Conservation (phyloP, 2,113 vertebrate genomes). For the Andinoacara biseriatus region DNA sequence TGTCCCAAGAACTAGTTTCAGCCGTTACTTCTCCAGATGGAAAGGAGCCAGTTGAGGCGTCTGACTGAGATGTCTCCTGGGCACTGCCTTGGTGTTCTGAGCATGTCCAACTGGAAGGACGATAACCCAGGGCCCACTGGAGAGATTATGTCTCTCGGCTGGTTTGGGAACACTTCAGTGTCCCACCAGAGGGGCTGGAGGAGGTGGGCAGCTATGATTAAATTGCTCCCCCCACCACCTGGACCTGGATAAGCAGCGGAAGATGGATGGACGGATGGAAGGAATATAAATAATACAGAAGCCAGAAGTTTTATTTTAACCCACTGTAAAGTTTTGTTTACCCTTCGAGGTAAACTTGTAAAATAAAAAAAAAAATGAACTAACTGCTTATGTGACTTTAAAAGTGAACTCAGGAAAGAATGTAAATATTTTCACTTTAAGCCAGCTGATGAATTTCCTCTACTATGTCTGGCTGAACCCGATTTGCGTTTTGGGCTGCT, state of each 20-base stretch:
- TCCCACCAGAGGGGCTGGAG: neutral
- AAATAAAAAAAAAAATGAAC: neutral
- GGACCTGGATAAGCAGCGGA: neutral
- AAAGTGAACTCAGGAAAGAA: neutral
- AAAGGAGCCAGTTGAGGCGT: too few species aligned
- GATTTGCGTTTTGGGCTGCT: conserved; percentile 19
- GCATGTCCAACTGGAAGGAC: too few species aligned
- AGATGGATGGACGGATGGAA: neutral
- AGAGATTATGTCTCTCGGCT: neutral
- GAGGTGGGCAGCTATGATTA: neutral
- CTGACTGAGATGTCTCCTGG: too few species aligned
- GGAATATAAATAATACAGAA: rapidly evolving
- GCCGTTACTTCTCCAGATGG: too few species aligned
- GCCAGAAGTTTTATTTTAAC: neutral
- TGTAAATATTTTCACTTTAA: neutral
- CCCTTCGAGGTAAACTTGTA: neutral
- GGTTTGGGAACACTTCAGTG: neutral
- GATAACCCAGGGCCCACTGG: too few species aligned
- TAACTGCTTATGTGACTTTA: neutral
- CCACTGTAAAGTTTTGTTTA: neutral
- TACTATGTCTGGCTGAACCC: conserved; percentile 10
- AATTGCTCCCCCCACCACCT: neutral
- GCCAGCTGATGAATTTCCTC: conserved; percentile 25
- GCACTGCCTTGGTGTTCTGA: too few species aligned
- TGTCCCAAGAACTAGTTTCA: neutral